Percentiles rank a stretch among this genome's conserved stretches.
phyloP scores from a whole-genome alignment of 2,797 vertebrate genomes.

The Nothura maculosa region DNA sequence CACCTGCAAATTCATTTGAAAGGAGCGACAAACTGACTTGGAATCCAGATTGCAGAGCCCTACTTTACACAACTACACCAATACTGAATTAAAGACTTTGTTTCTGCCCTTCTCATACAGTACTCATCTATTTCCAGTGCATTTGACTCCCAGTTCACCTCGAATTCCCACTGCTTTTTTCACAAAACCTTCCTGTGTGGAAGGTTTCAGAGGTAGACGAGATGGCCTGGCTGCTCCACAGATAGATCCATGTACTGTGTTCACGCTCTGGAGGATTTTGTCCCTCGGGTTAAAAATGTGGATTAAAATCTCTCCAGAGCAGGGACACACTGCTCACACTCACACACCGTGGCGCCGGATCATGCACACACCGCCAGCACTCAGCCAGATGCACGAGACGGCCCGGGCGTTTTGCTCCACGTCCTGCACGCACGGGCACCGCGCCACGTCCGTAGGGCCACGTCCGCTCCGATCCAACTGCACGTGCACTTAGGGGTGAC shows the following conservation, averaged over 20 bases:
- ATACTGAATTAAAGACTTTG: not conserved
- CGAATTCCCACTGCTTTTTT: not conserved
- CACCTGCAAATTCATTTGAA: fast-evolving
- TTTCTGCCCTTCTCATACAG: not conserved
- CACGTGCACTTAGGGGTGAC: not conserved
- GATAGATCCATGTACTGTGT: constrained; percentile 12
- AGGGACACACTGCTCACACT: constrained; percentile 37
- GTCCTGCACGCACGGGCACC: not conserved
- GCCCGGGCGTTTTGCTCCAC: not conserved
- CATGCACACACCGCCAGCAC: constrained; percentile 24
- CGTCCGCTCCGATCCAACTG: not conserved
- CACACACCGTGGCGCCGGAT: constrained; percentile 19
- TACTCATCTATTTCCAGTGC: not conserved
- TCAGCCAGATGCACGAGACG: not conserved
- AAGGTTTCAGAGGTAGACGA: not conserved
- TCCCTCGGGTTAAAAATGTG: constrained; percentile 57
- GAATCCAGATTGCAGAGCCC: not conserved
- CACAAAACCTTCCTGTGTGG: not conserved
- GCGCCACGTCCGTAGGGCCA: not conserved
- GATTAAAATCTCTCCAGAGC: constrained; percentile 80
- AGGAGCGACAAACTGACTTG: not conserved
- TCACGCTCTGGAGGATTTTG: constrained; percentile 79
- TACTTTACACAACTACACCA: not conserved
- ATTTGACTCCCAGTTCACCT: not conserved
- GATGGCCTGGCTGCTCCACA: not conserved